Evolutionary conservation across 2,888 invertebrate species (phyloP).

Genomic region (Plagodis pulveraria): DNA sequence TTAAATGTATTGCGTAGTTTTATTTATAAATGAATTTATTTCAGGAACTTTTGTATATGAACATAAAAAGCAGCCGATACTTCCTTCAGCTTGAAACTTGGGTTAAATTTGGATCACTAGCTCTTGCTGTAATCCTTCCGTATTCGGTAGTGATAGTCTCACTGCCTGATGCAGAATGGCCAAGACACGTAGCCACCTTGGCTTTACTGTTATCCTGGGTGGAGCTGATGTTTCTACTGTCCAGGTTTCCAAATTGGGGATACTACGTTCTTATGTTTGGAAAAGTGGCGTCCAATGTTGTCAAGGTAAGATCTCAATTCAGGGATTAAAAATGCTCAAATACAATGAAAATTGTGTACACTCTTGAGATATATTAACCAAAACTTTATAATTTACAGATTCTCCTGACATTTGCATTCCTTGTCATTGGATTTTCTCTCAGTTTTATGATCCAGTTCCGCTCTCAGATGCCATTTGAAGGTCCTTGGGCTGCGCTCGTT

Average conservation of each 20-base stretch:
- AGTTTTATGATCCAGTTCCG: conserved; percentile 85
- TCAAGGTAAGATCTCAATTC: conserved; percentile 70
- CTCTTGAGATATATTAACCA: conserved; percentile 1
- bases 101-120: conserved; percentile 81
- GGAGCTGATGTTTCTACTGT: conserved; percentile 84
- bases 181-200: conserved; percentile 78
- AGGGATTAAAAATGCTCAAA: neutral
- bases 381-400: conserved; percentile 66
- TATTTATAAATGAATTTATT: conserved; percentile 20
- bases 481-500: conserved; percentile 6
- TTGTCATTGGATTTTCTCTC: conserved; percentile 83
- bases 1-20: neutral
- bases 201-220: conserved; percentile 83
- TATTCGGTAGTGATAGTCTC: conserved; percentile 55
- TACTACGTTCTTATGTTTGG: conserved; percentile 86
- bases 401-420: conserved; percentile 73
- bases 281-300: conserved; percentile 83
- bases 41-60: conserved; percentile 83
- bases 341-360: neutral
- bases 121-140: conserved; percentile 72
- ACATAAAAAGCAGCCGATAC: conserved; percentile 75
- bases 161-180: conserved; percentile 63
- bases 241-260: conserved; percentile 84
- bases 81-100: conserved; percentile 83
- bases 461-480: conserved; percentile 52